A percentile compares a stretch with the other conserved stretches of the same genome.
These are phyloP conservation scores for Rhinoptilus africanus DNA, from an alignment of 2,113 vertebrate species.

Conservation along the genomic window DNA sequence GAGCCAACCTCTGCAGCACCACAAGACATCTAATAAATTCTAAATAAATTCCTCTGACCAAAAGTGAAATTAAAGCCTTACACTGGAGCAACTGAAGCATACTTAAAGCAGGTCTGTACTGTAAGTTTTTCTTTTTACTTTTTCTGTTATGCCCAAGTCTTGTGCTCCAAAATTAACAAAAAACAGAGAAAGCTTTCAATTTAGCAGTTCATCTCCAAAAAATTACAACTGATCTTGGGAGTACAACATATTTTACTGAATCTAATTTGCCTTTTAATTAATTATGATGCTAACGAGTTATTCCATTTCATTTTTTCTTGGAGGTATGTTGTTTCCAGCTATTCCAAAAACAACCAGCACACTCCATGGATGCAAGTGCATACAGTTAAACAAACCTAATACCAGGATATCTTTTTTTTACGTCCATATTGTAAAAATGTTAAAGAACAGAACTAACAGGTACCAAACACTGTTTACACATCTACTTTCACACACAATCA, in stretches of 20 bases:
- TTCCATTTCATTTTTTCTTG: not conserved
- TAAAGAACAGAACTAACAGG: not conserved
- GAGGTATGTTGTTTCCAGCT: not conserved
- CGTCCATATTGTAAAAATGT: not conserved
- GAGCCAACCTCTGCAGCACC: not conserved
- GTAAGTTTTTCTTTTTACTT: not conserved
- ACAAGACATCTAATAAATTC: too few species aligned
- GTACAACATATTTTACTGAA: not conserved
- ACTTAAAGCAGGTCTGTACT: not conserved
- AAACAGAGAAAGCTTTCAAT: not conserved
- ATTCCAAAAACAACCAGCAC: not conserved
- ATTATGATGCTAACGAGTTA: not conserved
- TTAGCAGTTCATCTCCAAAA: not conserved
- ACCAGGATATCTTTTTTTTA: not conserved
- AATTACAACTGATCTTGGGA: not conserved
- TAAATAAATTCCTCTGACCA: not conserved
- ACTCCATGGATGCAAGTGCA: accelerated
- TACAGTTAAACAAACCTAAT: not conserved
- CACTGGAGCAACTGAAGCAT: not conserved
- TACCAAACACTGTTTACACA: not conserved
- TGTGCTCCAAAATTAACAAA: not conserved
- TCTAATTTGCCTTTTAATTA: not conserved
- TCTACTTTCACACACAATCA: not conserved
- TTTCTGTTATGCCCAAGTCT: not conserved
- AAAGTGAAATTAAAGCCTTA: not conserved